phyloP scores from a whole-genome alignment of 2,113 vertebrate genomes.

The Leptobrachium ailaonicum region DNA sequence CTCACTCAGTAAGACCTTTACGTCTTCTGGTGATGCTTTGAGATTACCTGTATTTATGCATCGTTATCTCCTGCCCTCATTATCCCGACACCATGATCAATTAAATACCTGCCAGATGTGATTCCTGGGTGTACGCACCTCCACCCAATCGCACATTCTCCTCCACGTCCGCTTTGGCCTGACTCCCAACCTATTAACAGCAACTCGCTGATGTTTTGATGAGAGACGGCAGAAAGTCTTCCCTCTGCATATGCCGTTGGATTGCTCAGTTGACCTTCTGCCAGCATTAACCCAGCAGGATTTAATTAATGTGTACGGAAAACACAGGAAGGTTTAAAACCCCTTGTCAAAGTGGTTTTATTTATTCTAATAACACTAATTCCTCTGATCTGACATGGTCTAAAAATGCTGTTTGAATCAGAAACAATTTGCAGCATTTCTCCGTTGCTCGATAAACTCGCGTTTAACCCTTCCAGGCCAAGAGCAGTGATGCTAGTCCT shows the following conservation, averaged over 20 bases:
- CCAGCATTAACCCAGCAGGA: neutral
- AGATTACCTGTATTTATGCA: no score
- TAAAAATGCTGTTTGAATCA: neutral
- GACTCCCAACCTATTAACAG: no score
- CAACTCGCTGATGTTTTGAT: neutral
- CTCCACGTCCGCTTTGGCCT: no score
- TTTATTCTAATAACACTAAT: neutral
- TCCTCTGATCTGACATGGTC: neutral
- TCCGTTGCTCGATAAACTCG: neutral
- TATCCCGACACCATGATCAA: no score
- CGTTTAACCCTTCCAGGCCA: neutral
- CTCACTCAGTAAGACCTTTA: no score
- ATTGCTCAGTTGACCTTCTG: neutral
- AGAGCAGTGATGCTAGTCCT: neutral
- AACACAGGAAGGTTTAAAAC: neutral
- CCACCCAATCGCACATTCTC: no score
- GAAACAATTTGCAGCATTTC: neutral
- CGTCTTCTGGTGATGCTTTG: no score
- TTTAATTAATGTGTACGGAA: neutral
- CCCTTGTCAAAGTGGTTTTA: neutral
- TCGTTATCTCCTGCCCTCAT: no score
- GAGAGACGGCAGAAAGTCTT: neutral
- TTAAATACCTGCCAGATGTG: no score
- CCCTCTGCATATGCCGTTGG: neutral
- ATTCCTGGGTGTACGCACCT: no score